Evolutionary conservation across 1,140 invertebrate species (phyloP).

Genomic region (Coboldia fuscipes): DNA sequence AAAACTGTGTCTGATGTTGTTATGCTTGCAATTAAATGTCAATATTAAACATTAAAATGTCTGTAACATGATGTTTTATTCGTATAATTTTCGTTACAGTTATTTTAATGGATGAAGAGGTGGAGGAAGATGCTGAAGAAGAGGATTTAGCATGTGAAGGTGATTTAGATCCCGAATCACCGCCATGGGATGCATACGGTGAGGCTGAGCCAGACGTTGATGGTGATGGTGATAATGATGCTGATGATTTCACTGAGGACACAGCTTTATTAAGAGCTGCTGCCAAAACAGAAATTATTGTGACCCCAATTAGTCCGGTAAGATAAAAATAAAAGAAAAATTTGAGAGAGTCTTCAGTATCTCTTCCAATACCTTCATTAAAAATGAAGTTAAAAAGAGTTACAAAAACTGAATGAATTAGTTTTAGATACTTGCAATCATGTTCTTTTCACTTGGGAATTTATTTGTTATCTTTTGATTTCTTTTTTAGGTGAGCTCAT

Average conservation of each 20-base stretch:
- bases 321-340: conserved; percentile 5
- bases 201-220: conserved; percentile 25
- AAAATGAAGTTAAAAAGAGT: neutral
- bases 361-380: neutral
- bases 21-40: too few species aligned
- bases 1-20: too few species aligned
- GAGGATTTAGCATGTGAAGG: conserved; percentile 21
- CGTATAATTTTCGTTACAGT: conserved; percentile 10
- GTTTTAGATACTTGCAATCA: neutral
- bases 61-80: neutral
- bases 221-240: conserved; percentile 22
- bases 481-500: neutral
- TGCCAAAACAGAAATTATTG: conserved; percentile 22
- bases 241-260: conserved; percentile 28
- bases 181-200: conserved; percentile 20
- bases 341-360: neutral
- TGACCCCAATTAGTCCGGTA: conserved; percentile 24
- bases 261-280: conserved; percentile 27
- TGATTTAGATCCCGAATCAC: conserved; percentile 16
- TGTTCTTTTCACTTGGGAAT: neutral
- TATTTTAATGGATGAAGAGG: conserved; percentile 28
- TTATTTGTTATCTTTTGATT: neutral
- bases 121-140: conserved; percentile 22
- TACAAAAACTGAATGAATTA: neutral
- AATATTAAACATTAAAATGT: too few species aligned